Conservation (phyloP, 92 coral and sea anemone species). For the Palythoa grandiflora region DNA sequence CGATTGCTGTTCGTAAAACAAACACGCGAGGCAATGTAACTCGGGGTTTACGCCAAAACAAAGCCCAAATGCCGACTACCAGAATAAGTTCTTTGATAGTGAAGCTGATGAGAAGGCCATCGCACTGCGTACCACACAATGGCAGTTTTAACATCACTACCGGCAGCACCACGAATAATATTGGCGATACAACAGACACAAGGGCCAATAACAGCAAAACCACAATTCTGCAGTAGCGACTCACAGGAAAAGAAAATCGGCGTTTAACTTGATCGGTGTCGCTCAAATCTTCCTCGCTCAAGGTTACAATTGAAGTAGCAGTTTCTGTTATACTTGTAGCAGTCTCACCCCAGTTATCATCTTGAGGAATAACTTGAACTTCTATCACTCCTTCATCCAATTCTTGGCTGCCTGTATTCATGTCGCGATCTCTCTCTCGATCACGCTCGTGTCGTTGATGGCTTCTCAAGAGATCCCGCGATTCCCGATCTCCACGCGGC, state of each 20-base stretch:
- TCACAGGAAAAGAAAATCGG: slow-evolving; percentile 72
- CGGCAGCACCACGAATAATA: slow-evolving; percentile 90
- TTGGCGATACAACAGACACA: slow-evolving; percentile 84
- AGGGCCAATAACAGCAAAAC: slow-evolving; percentile 79
- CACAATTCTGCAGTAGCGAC: slow-evolving; percentile 83
- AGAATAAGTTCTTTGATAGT: slow-evolving; percentile 90
- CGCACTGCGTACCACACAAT: slow-evolving; percentile 84
- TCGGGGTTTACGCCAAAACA: slow-evolving; percentile 95
- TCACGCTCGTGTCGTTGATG: slow-evolving; percentile 72
- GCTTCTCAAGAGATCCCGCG: slow-evolving; percentile 34
- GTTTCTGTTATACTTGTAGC: slow-evolving; percentile 99
- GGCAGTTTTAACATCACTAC: slow-evolving; percentile 80
- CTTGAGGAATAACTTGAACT: slow-evolving; percentile 99
- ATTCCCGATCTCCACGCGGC: slow-evolving; percentile 79
- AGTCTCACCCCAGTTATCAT: slow-evolving; percentile 99
- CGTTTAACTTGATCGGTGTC: slow-evolving; percentile 84
- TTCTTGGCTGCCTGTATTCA: slow-evolving; percentile 84
- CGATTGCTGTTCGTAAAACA: slow-evolving; percentile 86
- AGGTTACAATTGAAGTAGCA: slow-evolving; percentile 95
- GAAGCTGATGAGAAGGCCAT: slow-evolving; percentile 91
- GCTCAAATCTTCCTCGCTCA: slow-evolving; percentile 93
- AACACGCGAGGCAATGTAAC: slow-evolving; percentile 90
- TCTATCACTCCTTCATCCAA: slow-evolving; percentile 98
- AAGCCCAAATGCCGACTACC: slow-evolving; percentile 94
- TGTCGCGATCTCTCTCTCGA: slow-evolving; percentile 64